Percentiles rank a stretch among this genome's conserved stretches.
Conservation (phyloP, 2,113 vertebrate genomes). For the Silurus meridionalis region DNA sequence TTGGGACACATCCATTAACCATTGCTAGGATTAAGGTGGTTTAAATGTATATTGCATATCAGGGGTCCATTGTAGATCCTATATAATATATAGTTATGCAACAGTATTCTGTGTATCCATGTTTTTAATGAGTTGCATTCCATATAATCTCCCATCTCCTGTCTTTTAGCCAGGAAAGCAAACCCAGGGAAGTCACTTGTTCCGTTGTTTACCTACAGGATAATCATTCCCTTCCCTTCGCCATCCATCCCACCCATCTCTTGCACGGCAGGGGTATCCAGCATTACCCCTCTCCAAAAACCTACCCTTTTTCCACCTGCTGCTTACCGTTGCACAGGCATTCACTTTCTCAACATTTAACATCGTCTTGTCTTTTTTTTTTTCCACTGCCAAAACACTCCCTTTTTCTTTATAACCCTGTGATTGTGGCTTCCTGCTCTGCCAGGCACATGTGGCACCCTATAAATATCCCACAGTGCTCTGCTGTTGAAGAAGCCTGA, state of each 20-base stretch:
- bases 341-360: neutral
- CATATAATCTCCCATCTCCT: neutral
- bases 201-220: slow-evolving; percentile 2
- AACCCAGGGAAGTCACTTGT: neutral
- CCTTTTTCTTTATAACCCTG: slow-evolving; percentile 49
- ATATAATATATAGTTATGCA: too few species aligned
- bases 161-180: slow-evolving; percentile 20
- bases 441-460: slow-evolving; percentile 62
- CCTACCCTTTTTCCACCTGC: neutral
- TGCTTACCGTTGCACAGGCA: neutral
- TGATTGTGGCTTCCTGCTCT: slow-evolving; percentile 63
- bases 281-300: neutral
- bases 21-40: too few species aligned
- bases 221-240: neutral
- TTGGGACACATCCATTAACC: too few species aligned
- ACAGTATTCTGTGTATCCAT: neutral
- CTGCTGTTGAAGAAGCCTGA: slow-evolving; percentile 56
- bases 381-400: neutral
- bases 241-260: neutral
- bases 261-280: neutral
- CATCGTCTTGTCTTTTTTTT: neutral
- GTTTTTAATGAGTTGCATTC: neutral
- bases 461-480: slow-evolving; percentile 60
- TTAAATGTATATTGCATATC: too few species aligned
- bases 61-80: too few species aligned